Base-by-base conservation (phyloP, 1,140 invertebrate species). In the Drosophila mojavensis region DNA sequence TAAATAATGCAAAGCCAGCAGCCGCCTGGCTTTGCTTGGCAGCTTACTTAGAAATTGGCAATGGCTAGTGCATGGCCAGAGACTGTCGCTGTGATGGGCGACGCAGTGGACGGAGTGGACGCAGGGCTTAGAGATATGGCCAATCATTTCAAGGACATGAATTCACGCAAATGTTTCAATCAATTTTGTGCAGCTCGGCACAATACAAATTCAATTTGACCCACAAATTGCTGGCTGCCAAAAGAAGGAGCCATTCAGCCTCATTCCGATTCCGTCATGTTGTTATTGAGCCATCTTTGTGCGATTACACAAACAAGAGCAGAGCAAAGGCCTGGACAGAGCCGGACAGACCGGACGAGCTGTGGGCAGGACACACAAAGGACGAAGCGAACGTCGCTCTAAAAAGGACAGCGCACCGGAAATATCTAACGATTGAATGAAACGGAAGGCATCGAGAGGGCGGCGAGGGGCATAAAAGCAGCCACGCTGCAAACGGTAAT, bases 181-280 rank as follows among this genome's bases (percentile, higher is more conserved):
- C 83, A 88, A 88, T 83, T 88, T 88, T 78, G 76, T 78, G 76
- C 73, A 79, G 76, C 72, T 69, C 62, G 66, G 79, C 84, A 83
- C 83, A 83, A 88, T 88, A 88, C 84, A 89, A 88, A 88, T 89
- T 88, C 83, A 88, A 88, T 88, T 88, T 88, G 79, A 88, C 83
- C 84, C 83, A 88, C 83, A 88, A 88, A 88, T 89, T 88, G 80
- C 79, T 88, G 76, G 76, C 63, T 64, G 26, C 41, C 48, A 66
- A 74, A 69, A 67, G 79, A 62, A 59, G 43, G 36, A 50, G 36
- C 43, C 55, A 39, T 51, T 45, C 54, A 56, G 65, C 48, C 50
- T 73, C 51, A 56, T 67, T 72, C 56, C 68, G 61, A 65, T 71
- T 66, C 72, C 51, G 51, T 47, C 66, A 76, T 72, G 67, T 88